Evolutionary conservation across 2,113 vertebrate genomes (phyloP).

Genomic region (Stegostoma tigrinum): DNA sequence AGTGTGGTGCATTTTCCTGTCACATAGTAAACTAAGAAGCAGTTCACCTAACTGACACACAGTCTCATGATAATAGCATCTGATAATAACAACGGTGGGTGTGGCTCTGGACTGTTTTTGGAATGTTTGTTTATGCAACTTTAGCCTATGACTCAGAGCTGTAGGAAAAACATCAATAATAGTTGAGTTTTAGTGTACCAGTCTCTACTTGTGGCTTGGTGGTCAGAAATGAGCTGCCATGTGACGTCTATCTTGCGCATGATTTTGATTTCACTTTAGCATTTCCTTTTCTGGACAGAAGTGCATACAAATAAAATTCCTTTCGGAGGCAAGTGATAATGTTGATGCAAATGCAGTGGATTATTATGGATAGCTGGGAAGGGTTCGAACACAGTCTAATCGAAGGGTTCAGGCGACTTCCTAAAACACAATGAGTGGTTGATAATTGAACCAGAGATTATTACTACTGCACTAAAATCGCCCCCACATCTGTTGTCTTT

Average conservation of each 20-base stretch:
- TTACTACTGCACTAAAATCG: neutral
- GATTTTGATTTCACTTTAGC: neutral
- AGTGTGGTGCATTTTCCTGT: neutral
- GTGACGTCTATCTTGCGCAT: neutral
- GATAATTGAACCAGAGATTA: neutral
- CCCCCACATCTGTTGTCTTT: neutral
- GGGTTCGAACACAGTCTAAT: neutral
- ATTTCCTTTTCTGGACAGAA: neutral
- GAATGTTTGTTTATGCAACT: conserved; percentile 25
- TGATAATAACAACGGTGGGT: neutral
- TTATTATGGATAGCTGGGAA: neutral
- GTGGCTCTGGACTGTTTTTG: neutral
- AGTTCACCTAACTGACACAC: neutral
- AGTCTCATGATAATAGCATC: neutral
- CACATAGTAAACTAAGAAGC: neutral
- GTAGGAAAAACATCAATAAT: neutral
- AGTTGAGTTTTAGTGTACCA: neutral
- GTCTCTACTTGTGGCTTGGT: neutral
- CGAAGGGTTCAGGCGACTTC: neutral
- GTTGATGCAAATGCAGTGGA: neutral
- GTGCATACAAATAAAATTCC: neutral
- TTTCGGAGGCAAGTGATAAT: neutral
- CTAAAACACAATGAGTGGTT: neutral
- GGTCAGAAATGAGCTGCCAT: neutral
- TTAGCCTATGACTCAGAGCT: neutral